These are phyloP conservation scores for Trididemnum nubilum DNA, from an alignment of 23 tunicate species.

Conservation along the genomic window DNA sequence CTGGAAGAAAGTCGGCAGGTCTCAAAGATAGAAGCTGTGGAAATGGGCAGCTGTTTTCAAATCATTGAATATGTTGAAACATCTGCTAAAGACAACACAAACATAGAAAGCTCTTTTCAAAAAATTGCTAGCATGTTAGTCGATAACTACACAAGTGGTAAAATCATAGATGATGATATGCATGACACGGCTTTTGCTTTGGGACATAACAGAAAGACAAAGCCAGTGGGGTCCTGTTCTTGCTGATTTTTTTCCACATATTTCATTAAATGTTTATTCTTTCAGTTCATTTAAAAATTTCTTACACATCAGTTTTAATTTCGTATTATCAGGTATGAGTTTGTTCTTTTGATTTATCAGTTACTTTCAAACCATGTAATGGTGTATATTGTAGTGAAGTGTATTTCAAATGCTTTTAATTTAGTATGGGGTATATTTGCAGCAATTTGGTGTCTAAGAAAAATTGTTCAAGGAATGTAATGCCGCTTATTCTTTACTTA, in stretches of 20 bases:
- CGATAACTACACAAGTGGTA: slow-evolving; percentile 26
- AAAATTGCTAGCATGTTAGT: slow-evolving; percentile 55
- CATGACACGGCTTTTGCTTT: slow-evolving; percentile 22
- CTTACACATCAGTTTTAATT: too few species aligned
- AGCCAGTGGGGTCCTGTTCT: slow-evolving; percentile 10
- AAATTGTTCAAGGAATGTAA: too few species aligned
- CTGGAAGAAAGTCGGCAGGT: slow-evolving; percentile 43
- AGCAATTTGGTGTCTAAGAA: too few species aligned
- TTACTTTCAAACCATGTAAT: too few species aligned
- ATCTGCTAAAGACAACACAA: slow-evolving; percentile 84
- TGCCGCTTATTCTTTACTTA: too few species aligned
- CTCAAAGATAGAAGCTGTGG: slow-evolving; percentile 30
- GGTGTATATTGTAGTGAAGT: too few species aligned
- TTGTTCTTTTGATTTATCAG: too few species aligned
- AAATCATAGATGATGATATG: slow-evolving; percentile 1
- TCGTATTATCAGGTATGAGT: too few species aligned
- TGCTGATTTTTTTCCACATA: neutral
- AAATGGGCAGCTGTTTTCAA: slow-evolving; percentile 21
- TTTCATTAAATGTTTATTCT: neutral
- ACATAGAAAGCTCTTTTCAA: slow-evolving; percentile 56
- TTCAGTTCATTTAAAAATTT: too few species aligned
- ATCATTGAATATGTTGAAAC: slow-evolving; percentile 75
- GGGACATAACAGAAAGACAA: neutral
- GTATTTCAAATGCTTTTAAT: too few species aligned
- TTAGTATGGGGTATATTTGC: too few species aligned